These are phyloP conservation scores for Chaunax sp. DNA, from an alignment of 2,797 vertebrate genomes.

Conservation along the genomic window DNA sequence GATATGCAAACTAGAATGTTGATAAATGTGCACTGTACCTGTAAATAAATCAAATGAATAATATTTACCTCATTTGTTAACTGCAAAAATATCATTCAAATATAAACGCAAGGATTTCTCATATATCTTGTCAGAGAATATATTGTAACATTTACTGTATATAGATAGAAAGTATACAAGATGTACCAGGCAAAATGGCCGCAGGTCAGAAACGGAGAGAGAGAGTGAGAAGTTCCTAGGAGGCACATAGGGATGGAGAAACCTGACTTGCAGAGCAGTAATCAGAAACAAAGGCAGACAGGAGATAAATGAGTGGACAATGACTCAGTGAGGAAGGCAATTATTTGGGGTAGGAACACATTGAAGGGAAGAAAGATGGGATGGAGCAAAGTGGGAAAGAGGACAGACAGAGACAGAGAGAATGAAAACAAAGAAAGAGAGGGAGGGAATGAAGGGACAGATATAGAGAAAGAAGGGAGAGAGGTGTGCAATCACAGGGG, in stretches of 20 bases:
- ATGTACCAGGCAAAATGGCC: conserved; percentile 4
- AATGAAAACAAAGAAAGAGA: conserved; percentile 36
- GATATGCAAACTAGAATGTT: too few species aligned
- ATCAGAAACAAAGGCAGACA: conserved; percentile 64
- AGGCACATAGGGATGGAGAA: conserved; percentile 32
- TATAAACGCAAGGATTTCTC: too few species aligned
- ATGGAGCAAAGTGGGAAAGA: conserved; percentile 36
- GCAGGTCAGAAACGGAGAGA: conserved; percentile 16
- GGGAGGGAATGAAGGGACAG: conserved; percentile 3
- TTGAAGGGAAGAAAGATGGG: conserved; percentile 45
- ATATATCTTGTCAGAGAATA: too few species aligned
- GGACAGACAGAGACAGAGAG: conserved; percentile 25
- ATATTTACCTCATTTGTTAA: too few species aligned
- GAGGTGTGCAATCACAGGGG: too few species aligned
- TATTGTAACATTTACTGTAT: too few species aligned
- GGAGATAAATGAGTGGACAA: conserved; percentile 73
- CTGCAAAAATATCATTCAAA: too few species aligned
- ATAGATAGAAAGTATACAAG: background rate
- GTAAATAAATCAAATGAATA: too few species aligned
- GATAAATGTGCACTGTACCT: too few species aligned
- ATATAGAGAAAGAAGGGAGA: conserved; percentile 5
- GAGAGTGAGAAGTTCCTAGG: conserved; percentile 27
- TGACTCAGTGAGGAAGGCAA: conserved; percentile 68
- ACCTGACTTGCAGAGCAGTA: conserved; percentile 61
- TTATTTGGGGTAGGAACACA: conserved; percentile 59